Conservation (phyloP, 2,888 invertebrate genomes). For the Listrodromus nycthemerus region DNA sequence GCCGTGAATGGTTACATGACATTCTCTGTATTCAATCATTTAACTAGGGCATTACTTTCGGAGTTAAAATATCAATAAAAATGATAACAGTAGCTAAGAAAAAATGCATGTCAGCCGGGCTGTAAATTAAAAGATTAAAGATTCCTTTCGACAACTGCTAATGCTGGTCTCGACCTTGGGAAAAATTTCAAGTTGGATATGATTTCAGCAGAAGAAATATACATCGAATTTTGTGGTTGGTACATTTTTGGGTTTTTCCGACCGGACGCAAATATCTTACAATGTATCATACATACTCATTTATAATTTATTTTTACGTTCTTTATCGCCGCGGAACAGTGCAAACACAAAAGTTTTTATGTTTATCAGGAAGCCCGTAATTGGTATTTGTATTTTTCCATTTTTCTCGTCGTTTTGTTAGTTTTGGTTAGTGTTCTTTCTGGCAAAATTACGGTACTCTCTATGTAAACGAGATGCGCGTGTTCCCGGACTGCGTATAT, state of each 20-base stretch:
- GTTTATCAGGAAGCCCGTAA: background rate
- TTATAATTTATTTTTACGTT: background rate
- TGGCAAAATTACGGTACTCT: background rate
- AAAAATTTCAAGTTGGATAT: too few species aligned
- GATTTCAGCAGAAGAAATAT: background rate
- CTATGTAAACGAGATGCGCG: background rate
- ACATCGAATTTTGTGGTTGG: background rate
- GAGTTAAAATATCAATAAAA: slow-evolving; percentile 3
- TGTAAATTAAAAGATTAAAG: too few species aligned
- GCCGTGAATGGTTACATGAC: slow-evolving; percentile 29
- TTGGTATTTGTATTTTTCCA: background rate
- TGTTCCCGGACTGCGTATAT: background rate
- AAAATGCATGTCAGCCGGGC: too few species aligned
- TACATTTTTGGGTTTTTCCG: background rate
- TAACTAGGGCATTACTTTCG: background rate
- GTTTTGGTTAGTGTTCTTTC: slow-evolving; percentile 21
- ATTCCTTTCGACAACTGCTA: too few species aligned
- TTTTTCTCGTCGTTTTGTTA: background rate
- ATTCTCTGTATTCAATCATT: slow-evolving; percentile 38
- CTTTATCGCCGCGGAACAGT: background rate
- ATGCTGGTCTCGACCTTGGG: too few species aligned
- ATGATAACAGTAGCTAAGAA: too few species aligned
- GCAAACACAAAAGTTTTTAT: background rate
- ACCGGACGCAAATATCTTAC: too few species aligned
- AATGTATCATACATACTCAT: too few species aligned